phyloP scores from a whole-genome alignment of 2,797 vertebrate genomes.

The Bradypodion ventrale region DNA sequence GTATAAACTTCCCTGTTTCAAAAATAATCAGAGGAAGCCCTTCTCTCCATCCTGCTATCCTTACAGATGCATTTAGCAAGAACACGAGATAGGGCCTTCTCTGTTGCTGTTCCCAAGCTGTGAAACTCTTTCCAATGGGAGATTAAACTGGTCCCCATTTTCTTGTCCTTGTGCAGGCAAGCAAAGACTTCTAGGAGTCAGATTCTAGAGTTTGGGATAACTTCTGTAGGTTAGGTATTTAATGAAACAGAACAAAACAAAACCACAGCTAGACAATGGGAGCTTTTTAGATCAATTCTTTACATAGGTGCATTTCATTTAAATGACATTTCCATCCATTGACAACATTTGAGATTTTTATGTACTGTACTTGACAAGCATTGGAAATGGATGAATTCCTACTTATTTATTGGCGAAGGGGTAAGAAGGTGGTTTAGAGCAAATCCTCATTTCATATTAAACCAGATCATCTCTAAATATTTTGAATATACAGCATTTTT shows the following conservation, averaged over 20 bases:
- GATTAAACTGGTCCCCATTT: too few species aligned
- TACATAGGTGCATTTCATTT: not conserved
- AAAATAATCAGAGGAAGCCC: too few species aligned
- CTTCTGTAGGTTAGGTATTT: not conserved
- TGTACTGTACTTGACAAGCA: not conserved
- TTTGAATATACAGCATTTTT: not conserved
- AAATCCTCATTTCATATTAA: not conserved
- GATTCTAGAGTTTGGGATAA: too few species aligned
- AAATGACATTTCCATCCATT: not conserved
- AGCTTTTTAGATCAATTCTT: not conserved
- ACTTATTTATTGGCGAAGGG: not conserved
- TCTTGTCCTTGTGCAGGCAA: too few species aligned
- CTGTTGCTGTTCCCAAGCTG: too few species aligned
- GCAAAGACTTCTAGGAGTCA: too few species aligned
- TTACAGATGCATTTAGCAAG: too few species aligned
- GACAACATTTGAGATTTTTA: not conserved
- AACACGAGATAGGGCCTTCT: too few species aligned
- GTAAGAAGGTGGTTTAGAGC: constrained; percentile 3
- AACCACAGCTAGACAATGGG: not conserved
- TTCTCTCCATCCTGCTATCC: too few species aligned
- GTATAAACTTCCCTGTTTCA: too few species aligned
- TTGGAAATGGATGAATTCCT: not conserved
- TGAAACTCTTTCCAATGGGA: too few species aligned
- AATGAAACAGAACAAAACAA: not conserved
- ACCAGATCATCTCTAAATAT: not conserved